Evolutionary conservation across 2,888 invertebrate genomes (phyloP), one percentile per base, ranked within the genome.

Genomic region (Euproctis similis): DNA sequence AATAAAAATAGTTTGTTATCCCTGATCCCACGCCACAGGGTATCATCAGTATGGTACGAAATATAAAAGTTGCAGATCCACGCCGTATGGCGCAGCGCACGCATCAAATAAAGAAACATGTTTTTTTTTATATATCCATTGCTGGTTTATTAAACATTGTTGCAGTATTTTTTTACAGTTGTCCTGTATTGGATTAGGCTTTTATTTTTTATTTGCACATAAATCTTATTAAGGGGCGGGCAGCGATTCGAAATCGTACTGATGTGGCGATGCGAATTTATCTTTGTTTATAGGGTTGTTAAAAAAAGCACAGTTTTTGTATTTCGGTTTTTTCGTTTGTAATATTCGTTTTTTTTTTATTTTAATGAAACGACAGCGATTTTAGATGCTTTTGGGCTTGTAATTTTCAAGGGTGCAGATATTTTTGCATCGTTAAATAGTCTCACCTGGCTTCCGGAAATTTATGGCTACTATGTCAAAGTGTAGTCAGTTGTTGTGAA

Each of bases 251-350:
- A 73, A 76, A 71, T 76, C 80, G 77, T 77, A 78, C 73, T 75
- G 80, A 53, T 72, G 63, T 66, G 29, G 63, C 61, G 64, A 67
- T 64, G 65, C 65, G 65, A 74, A 70, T 69, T 59, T 63, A 59
- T 70, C 71, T 69, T 76, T 76, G 76, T 76, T 78, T 71, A 70
- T 70, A 59, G 49, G 59, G 59, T 70, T 64, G 65, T 63, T 70
- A 60, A 69, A 66, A 57, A 65, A 64, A 53, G 54, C 46, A 19
- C 31, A 30, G 44, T 56, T 71, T 72, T 70, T 66, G 58, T 58
- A 58, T 59, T 56, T 57, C 51, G 48, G 47, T 65, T 64, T 59
- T 57, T 58, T 46, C 40, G 35, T 40, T 46, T 46, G 46, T 37
- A 41, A 39, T 39, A 46, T 34, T 43, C 46, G 52, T 57, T 59